Percentiles rank a stretch among this genome's conserved stretches.
phyloP scores from a whole-genome alignment of 2,888 invertebrate genomes.

The Lamproptera curius region DNA sequence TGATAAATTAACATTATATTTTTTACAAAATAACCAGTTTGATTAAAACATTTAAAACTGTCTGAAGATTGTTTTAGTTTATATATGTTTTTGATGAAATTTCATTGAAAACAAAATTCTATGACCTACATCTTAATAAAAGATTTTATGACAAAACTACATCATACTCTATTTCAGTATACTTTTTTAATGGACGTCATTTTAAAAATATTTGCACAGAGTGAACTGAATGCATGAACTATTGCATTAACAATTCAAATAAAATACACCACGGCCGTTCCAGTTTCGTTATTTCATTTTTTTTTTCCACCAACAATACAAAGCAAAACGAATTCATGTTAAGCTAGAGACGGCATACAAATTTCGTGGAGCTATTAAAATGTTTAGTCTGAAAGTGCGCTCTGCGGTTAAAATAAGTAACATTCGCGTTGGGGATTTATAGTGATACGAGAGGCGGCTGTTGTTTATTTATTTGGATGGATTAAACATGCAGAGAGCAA shows the following conservation, averaged over 20 bases:
- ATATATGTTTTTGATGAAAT: too few relatives aligned
- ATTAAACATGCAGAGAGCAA: conserved; percentile 55
- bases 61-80: too few relatives aligned
- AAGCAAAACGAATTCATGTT: conserved; percentile 1
- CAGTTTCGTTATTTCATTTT: conserved; percentile 1
- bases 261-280: not conserved
- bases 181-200: not conserved
- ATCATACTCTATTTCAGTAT: too few relatives aligned
- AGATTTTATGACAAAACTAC: too few relatives aligned
- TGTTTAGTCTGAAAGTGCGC: conserved; percentile 26
- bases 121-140: too few relatives aligned
- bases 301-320: not conserved
- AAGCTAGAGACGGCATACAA: conserved; percentile 11
- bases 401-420: conserved; percentile 42
- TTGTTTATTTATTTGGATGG: conserved; percentile 65
- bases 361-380: conserved; percentile 20
- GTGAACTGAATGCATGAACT: not conserved
- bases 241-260: conserved; percentile 1
- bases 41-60: too few relatives aligned
- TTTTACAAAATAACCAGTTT: too few relatives aligned
- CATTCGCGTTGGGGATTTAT: conserved; percentile 54
- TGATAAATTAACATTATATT: too few relatives aligned
- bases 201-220: not conserved
- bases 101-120: too few relatives aligned
- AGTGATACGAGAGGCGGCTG: conserved; percentile 49